Evolutionary conservation across 2,797 vertebrate species (phyloP).

Genomic region (Chrysolophus pictus): DNA sequence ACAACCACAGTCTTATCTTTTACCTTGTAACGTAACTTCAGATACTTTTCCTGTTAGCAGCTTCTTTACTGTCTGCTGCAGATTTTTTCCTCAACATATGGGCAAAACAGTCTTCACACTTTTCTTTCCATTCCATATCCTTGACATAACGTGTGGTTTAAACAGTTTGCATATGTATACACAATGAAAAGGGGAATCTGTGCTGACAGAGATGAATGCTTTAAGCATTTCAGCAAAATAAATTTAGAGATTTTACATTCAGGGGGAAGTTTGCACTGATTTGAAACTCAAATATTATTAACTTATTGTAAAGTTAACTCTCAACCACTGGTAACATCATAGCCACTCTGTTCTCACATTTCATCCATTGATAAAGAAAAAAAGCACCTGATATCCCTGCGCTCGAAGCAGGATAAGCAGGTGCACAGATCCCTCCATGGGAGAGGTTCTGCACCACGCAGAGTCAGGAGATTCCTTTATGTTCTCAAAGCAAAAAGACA

Average conservation of each 20-base stretch:
- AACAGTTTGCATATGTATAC: conserved; percentile 29
- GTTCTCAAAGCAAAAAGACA: neutral
- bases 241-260: neutral
- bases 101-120: conserved; percentile 34
- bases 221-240: neutral
- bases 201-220: neutral
- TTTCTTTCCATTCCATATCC: conserved; percentile 35
- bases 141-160: neutral
- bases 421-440: neutral
- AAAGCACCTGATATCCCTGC: neutral
- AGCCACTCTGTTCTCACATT: neutral
- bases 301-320: neutral
- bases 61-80: conserved; percentile 39
- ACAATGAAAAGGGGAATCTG: conserved; percentile 37
- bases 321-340: fast-evolving
- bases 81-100: conserved; percentile 41
- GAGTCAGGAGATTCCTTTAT: neutral
- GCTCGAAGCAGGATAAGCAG: neutral
- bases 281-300: neutral
- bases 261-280: neutral
- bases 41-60: neutral
- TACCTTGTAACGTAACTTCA: conserved; percentile 45
- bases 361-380: neutral
- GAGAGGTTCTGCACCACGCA: neutral
- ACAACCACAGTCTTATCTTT: conserved; percentile 16